Percentiles rank a stretch among this genome's conserved stretches.
Evolutionary conservation across 2,113 vertebrate species (phyloP).

Genomic region (Aramus guarauna): DNA sequence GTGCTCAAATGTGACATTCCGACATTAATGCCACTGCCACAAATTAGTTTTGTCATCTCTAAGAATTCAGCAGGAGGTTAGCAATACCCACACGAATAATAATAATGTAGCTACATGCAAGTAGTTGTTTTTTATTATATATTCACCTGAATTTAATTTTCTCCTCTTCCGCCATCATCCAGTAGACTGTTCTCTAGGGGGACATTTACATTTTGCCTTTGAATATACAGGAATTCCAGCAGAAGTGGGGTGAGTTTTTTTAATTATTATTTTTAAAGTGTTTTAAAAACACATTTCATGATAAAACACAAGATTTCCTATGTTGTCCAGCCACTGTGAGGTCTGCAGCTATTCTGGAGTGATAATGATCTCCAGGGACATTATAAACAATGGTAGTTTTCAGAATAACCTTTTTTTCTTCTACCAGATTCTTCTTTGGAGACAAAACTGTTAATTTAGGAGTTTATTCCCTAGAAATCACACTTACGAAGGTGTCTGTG

Average conservation of each 20-base stretch:
- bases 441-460: neutral
- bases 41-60: slow-evolving; percentile 25
- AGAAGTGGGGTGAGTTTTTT: neutral
- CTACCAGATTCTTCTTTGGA: neutral
- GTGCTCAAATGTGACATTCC: neutral
- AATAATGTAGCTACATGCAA: slow-evolving; percentile 21
- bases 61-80: slow-evolving; percentile 23
- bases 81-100: slow-evolving; percentile 17
- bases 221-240: neutral
- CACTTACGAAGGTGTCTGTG: neutral
- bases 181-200: slow-evolving; percentile 9
- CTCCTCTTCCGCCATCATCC: neutral
- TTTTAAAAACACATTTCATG: neutral
- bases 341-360: neutral
- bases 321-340: neutral
- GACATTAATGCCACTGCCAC: neutral
- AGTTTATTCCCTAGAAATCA: neutral
- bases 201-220: neutral
- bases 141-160: slow-evolving; percentile 57
- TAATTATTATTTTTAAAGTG: neutral
- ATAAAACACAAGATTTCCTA: neutral
- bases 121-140: neutral
- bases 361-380: neutral
- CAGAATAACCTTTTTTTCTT: neutral
- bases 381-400: neutral